phyloP scores from a whole-genome alignment of 2,888 invertebrate species.

The Coleophora deauratella region DNA sequence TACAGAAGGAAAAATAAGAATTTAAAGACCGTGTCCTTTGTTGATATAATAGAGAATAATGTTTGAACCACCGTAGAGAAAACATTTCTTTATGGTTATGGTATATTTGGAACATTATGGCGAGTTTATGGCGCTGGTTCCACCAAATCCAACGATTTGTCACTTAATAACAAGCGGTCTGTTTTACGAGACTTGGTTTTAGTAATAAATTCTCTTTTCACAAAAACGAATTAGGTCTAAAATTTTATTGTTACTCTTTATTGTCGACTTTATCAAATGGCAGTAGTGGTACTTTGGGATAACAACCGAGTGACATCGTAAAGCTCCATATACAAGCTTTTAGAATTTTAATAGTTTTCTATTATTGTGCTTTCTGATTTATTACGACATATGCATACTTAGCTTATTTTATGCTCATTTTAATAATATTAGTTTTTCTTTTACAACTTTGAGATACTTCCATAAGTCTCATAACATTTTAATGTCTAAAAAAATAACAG shows the following conservation, averaged over 20 bases:
- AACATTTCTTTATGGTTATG: conserved; percentile 39
- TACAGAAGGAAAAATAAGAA: no score
- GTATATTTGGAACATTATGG: conserved; percentile 53
- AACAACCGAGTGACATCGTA: conserved; percentile 36
- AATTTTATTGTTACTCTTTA: conserved; percentile 51
- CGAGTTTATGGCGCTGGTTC: conserved; percentile 47
- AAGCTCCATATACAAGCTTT: conserved; percentile 33
- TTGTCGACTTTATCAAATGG: conserved; percentile 46
- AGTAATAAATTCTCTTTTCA: conserved; percentile 49
- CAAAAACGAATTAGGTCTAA: conserved; percentile 51
- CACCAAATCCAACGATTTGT: conserved; percentile 52
- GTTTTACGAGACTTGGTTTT: conserved; percentile 46
- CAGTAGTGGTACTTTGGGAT: conserved; percentile 39
- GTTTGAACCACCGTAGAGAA: conserved; percentile 22
- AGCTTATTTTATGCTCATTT: conserved; percentile 11
- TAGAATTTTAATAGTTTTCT: conserved; percentile 35
- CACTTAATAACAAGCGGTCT: conserved; percentile 55
- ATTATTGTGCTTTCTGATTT: conserved; percentile 34
- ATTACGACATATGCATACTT: conserved; percentile 27
- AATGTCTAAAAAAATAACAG: no score
- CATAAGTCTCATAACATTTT: neutral
- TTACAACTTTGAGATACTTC: neutral
- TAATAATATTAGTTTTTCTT: neutral
- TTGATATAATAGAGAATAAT: no score
- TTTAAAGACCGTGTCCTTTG: no score